A percentile compares a stretch with the other conserved stretches of the same genome.
These are phyloP conservation scores for Drosophila teissieri DNA, from an alignment of 1,140 invertebrate species.

Conservation along the genomic window DNA sequence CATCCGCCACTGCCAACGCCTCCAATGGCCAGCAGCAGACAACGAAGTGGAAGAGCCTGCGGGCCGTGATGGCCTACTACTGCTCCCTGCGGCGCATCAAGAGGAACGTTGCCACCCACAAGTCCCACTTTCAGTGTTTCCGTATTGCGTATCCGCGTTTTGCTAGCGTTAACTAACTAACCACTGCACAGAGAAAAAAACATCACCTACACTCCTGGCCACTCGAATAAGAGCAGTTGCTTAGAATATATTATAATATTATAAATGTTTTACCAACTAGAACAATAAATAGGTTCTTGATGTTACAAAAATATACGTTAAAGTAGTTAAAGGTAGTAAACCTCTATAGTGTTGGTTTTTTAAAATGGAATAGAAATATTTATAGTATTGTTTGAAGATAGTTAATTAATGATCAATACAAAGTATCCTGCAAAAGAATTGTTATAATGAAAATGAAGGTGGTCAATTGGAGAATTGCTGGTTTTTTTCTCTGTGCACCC, in stretches of 20 bases:
- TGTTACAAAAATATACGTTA: no score
- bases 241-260: no score
- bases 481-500: slow-evolving; percentile 17
- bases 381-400: no score
- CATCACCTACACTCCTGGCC: slow-evolving; percentile 1
- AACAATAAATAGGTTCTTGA: no score
- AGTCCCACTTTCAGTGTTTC: slow-evolving; percentile 23
- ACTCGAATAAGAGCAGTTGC: neutral
- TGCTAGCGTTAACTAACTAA: slow-evolving; percentile 17
- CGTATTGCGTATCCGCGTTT: slow-evolving; percentile 19
- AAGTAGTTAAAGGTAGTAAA: no score
- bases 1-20: neutral
- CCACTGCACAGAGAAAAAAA: slow-evolving; percentile 16
- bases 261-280: no score
- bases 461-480: neutral
- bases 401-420: neutral
- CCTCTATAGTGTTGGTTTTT: no score
- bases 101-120: slow-evolving; percentile 87
- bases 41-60: slow-evolving; percentile 93
- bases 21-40: slow-evolving; percentile 84
- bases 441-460: neutral
- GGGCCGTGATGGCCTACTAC: slow-evolving; percentile 94
- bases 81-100: slow-evolving; percentile 94
- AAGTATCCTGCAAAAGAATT: neutral
- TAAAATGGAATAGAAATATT: no score